Percentiles rank a stretch among this genome's conserved stretches.
These are phyloP conservation scores for Dione vanillae DNA, from an alignment of 2,888 invertebrate species.

Conservation along the genomic window DNA sequence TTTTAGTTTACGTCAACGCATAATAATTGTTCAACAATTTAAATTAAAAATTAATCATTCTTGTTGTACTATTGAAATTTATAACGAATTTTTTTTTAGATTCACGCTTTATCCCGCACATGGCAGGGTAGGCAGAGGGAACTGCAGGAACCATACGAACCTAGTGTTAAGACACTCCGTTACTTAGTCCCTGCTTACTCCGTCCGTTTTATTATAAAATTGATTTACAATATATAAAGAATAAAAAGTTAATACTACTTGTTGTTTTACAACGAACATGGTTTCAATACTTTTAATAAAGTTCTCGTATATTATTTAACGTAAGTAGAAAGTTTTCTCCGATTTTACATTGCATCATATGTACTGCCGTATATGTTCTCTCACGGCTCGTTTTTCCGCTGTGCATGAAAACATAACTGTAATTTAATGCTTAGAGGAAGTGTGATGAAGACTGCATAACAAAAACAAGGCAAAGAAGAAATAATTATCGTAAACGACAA, in stretches of 20 bases:
- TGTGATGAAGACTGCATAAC: slow-evolving; percentile 1
- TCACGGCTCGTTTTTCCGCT: background rate
- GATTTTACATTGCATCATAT: slow-evolving; percentile 1
- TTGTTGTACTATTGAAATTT: background rate
- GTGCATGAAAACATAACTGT: slow-evolving; percentile 14
- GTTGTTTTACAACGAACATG: too few relatives aligned
- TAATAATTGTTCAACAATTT: background rate
- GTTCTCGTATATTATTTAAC: background rate
- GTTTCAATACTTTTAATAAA: background rate
- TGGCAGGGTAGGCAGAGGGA: too few relatives aligned
- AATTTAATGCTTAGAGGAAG: slow-evolving; percentile 12
- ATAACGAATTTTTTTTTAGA: too few relatives aligned
- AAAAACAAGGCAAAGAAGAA: slow-evolving; percentile 8
- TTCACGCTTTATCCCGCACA: too few relatives aligned
- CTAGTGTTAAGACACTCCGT: too few relatives aligned
- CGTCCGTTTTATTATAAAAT: too few relatives aligned
- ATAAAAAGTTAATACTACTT: too few relatives aligned
- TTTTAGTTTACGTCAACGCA: too few relatives aligned
- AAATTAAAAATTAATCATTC: background rate
- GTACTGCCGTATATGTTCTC: background rate
- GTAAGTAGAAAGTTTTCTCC: background rate
- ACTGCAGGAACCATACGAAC: too few relatives aligned
- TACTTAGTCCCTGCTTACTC: too few relatives aligned
- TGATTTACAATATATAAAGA: too few relatives aligned
- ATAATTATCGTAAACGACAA: slow-evolving; percentile 18